Conservation (phyloP, 2,888 invertebrate genomes). For the Harpalus rufipes region DNA sequence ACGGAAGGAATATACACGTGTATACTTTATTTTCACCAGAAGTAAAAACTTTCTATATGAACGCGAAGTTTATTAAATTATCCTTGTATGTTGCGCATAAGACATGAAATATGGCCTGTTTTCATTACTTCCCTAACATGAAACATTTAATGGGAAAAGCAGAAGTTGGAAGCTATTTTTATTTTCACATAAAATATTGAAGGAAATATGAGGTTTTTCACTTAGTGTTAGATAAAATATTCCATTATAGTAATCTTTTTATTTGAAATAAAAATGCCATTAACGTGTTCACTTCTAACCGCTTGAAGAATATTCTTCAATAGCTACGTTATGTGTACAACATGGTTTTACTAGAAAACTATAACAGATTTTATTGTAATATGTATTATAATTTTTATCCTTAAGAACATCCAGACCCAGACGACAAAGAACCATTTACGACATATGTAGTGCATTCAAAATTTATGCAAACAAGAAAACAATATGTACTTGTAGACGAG, state of each 20-base stretch:
- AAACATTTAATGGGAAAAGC: slow-evolving; percentile 12
- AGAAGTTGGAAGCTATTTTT: not conserved
- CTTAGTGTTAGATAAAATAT: not conserved
- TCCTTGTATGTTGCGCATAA: not conserved
- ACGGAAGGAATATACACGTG: not conserved
- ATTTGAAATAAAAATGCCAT: slow-evolving; percentile 3
- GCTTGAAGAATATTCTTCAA: not conserved
- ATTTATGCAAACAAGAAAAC: not conserved
- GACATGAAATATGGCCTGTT: slow-evolving; percentile 17
- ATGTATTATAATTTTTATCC: not conserved
- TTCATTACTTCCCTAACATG: slow-evolving; percentile 31
- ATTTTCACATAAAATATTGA: not conserved
- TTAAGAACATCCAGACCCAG: too few relatives aligned
- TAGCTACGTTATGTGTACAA: not conserved
- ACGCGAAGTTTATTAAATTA: slow-evolving; percentile 26
- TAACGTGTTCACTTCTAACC: not conserved
- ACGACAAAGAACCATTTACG: not conserved
- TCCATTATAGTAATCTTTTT: not conserved
- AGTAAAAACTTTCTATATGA: slow-evolving; percentile 18
- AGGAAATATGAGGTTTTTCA: not conserved
- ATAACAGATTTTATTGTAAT: not conserved
- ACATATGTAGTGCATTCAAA: not conserved
- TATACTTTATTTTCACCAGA: slow-evolving; percentile 3
- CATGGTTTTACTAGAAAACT: not conserved
- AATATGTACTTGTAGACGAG: not conserved